Base-by-base conservation (phyloP, 2,797 vertebrate genomes). In the Cyclopterus lumpus region DNA sequence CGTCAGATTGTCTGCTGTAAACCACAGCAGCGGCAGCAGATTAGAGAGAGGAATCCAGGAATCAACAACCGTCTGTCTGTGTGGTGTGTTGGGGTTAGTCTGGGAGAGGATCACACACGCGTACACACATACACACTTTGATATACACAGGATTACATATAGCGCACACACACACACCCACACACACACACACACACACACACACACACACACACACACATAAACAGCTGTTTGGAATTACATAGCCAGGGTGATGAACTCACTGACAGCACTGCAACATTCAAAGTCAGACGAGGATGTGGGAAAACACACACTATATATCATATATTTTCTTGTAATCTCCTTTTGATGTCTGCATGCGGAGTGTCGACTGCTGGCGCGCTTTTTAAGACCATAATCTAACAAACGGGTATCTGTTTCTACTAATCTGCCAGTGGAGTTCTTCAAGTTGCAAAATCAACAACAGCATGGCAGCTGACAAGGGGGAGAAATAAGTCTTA, bases 171-270 rank as follows among this genome's bases (percentile, higher is more conserved):
- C 83, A 63, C 70, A 72, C 11, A 67, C 68, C 67, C 83, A 63
- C 70, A 68, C 75, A 83, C 71, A 84, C 66, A 75, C 71, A 84
- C 71, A 64, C 30, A 72, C 9, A 67, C 68, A 67, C 83, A 66
- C 70, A 71, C 62, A 38, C 18, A 46, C 75, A 46, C 44, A 70
- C 75, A 84, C 71, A 85, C 66, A 75, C 71, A 84, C 69, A 84
- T 61, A 74, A 54, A 80, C 93, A 94, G 92, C 88, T 94, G 93
- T 86, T 93, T 83, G 62, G 83, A 81, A 90, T 94, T 93, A 93
- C 38, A 36, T 14, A 30, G 72, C 16, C 80, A 57, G 87, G 79
- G 85, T 91, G 89, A 90, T 92, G 92, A 94, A 93, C 91, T 85
- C 83, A 58, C 71, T 88, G 85, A 91, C 87, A 91, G 88, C 10